phyloP scores from a whole-genome alignment of 2,888 invertebrate genomes.

The Erebia palarica region DNA sequence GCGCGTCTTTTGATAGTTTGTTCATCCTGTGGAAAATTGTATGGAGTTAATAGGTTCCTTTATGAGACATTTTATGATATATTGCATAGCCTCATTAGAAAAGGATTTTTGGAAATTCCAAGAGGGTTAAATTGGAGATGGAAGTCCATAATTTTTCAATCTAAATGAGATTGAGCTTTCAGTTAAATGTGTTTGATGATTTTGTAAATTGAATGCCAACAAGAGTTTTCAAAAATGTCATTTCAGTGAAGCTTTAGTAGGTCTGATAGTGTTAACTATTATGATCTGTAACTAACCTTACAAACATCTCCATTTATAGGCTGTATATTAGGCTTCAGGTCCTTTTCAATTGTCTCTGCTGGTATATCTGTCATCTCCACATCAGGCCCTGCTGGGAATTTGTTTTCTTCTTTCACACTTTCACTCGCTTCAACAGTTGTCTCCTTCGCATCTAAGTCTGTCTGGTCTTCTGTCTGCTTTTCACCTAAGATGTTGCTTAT shows the following conservation, averaged over 20 bases:
- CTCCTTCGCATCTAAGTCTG: slow-evolving; percentile 26
- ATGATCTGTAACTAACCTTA: slow-evolving; percentile 54
- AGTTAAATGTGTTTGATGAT: too few species aligned
- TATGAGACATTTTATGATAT: too few species aligned
- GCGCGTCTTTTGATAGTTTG: slow-evolving; percentile 64
- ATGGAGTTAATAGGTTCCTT: too few species aligned
- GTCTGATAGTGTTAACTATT: neutral
- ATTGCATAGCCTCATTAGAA: too few species aligned
- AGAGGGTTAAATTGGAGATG: too few species aligned
- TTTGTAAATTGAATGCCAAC: too few species aligned
- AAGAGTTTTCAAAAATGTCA: too few species aligned
- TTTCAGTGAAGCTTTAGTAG: too few species aligned
- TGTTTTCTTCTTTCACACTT: slow-evolving; percentile 40
- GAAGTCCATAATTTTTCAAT: too few species aligned
- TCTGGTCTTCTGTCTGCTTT: slow-evolving; percentile 9
- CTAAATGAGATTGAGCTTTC: too few species aligned
- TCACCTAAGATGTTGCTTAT: slow-evolving; percentile 15
- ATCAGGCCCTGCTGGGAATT: slow-evolving; percentile 48
- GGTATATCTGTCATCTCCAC: slow-evolving; percentile 62
- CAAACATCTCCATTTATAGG: slow-evolving; percentile 70
- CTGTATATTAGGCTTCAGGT: slow-evolving; percentile 53
- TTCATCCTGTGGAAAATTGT: slow-evolving; percentile 60
- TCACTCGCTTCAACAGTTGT: slow-evolving; percentile 31
- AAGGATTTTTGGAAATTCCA: too few species aligned
- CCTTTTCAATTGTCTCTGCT: slow-evolving; percentile 52